Evolutionary conservation across 2,113 vertebrate species (phyloP), one percentile per base, ranked within the genome.

Genomic region (Brachyhypopomus gauderio): DNA sequence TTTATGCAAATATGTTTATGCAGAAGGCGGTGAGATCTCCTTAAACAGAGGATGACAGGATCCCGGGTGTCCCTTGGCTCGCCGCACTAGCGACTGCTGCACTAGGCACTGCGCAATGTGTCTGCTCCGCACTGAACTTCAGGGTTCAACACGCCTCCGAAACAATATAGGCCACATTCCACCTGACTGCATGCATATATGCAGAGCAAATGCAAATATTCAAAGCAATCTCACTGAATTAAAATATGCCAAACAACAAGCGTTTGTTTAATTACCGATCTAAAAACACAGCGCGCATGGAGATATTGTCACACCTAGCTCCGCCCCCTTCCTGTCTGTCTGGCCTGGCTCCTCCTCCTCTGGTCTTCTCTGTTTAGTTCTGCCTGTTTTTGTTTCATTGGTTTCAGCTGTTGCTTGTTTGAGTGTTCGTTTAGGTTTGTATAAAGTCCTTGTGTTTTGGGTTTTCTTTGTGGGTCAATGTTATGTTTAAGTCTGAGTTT

Each of bases 141-240:
- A 70, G 36, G 66, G 34, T 70, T 70, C 66, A 38, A 41, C 66
- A 70, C 34, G 41, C 66, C 66, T 70, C 19, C 27, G 17, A n/a
- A 70, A 70, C 38, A 38, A 70, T 70, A 41, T 22, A 70, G 34
- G 66, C 66, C 38, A 41, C 66, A 70, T 70, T 70, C 36, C 19
- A 19, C 34, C 38, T n/a, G 66, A 41, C 66, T 41, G 66, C 34
- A 41, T 41, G 38, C 66, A 70, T 70, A 70, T 70, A 70, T 41
- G 66, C 66, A 41, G 66, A 70, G 66, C 66, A 70, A 70, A 70
- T 70, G 38, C 41, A 70, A 70, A 41, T 70, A 70, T 70, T 70
- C 66, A 70, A 70, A 70, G 36, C 66, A 41, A 70, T 70, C 66
- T 70, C 66, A 70, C 34, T 7, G 36, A 70, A 70, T 1, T 34